Conservation (phyloP, 2,113 vertebrate species). For the Lepus timidus region DNA sequence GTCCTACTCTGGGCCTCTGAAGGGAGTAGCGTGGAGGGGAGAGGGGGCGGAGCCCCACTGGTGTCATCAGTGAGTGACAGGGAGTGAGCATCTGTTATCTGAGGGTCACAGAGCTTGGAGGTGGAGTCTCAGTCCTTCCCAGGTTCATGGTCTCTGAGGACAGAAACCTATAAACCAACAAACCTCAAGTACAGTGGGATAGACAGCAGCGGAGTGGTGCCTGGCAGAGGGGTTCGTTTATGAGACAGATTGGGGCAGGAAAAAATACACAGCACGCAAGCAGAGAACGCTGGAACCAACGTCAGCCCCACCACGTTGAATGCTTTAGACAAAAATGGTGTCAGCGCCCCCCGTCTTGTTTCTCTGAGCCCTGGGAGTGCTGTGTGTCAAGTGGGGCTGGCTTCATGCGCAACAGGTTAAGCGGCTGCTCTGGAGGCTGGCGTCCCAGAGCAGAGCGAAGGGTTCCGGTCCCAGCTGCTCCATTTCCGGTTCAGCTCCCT, state of each 20-base stretch:
- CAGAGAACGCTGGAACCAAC: neutral
- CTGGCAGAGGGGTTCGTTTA: neutral
- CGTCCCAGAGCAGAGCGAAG: too few species aligned
- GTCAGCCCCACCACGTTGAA: neutral
- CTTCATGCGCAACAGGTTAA: too few species aligned
- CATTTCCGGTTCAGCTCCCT: too few species aligned
- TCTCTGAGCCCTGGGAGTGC: constrained; percentile 17
- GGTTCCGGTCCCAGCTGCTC: too few species aligned
- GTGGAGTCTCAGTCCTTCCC: neutral
- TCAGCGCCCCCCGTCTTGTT: neutral
- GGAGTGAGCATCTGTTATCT: neutral
- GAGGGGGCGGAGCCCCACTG: neutral
- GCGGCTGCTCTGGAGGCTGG: too few species aligned
- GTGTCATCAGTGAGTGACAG: neutral
- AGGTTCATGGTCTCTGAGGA: neutral
- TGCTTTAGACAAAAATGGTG: constrained; percentile 1
- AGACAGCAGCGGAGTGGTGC: neutral
- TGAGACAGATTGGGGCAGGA: neutral
- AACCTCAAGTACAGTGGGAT: neutral
- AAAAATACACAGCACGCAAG: neutral
- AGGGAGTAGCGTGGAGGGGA: neutral
- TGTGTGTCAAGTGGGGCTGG: neutral
- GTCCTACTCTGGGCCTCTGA: neutral
- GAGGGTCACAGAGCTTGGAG: neutral
- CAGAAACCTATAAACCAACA: neutral